Base-by-base conservation (phyloP, 2,888 invertebrate species). In the Philaethria dido region DNA sequence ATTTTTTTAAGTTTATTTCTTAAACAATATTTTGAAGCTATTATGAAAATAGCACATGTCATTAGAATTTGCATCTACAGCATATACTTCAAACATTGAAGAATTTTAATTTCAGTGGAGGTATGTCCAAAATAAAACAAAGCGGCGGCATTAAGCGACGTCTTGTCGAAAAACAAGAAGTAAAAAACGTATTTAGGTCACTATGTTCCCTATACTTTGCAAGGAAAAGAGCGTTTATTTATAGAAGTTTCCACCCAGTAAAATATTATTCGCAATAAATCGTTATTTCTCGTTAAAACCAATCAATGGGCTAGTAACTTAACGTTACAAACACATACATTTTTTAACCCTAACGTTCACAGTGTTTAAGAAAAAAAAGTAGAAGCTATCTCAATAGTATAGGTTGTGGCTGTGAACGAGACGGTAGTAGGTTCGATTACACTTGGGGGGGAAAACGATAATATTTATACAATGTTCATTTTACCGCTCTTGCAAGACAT, bases 81-180 rank as follows among this genome's bases (percentile, higher is more conserved):
- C 20, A 47, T 39, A 39, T 39, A 29, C 29, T 29, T 50, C 25
- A 50, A 50, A 29, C 29, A 50, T 29, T 29, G 29, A 50, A 29
- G 50, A 50, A 50, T 50, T 50, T 50, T 50, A 50, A 50, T 29
- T 50, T 29, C 25, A 50, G n/a, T 29, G n/a, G 50, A 50, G 29
- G 16, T 50, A 50, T 50, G 50, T 11, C 50, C 50, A 50, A 50
- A 50, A 50, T 50, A 50, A 50, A 50, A 50, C 25, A 50, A 29
- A 50, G 16, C 50, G 50, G 25, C 14, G 25, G 48, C 50, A 50
- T 29, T 25, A 50, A 50, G 50, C 50, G 50, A 50, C 25, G 50
- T 50, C 50, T 25, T 29, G 50, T 50, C 50, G 50, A 50, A 50
- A 50, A 16, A 9, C 9, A 16, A 29, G n/a, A 50, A 16, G 16